Conservation (phyloP, 2,797 vertebrate species). For the Sebastes nivosus region DNA sequence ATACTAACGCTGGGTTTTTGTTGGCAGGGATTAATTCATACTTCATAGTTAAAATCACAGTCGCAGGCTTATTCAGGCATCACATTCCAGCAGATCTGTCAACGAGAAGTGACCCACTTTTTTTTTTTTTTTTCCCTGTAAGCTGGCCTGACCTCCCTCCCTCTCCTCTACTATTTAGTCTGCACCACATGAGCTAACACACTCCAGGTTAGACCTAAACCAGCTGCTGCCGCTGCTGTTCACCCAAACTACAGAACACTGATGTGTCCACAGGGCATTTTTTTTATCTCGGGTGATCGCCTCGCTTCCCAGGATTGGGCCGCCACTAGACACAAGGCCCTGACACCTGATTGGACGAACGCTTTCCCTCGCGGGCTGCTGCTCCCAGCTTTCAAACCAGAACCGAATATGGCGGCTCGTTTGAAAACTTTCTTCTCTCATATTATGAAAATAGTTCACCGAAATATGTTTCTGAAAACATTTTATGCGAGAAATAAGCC, state of each 20-base stretch:
- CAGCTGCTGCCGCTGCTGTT: slow-evolving; percentile 24
- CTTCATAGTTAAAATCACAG: slow-evolving; percentile 39
- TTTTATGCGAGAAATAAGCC: too few species aligned
- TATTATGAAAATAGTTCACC: not conserved
- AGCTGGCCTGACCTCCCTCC: slow-evolving; percentile 15
- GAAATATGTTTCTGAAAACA: too few species aligned
- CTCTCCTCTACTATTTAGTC: slow-evolving; percentile 50
- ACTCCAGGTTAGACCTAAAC: slow-evolving; percentile 30
- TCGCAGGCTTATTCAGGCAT: slow-evolving; percentile 17
- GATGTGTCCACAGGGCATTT: not conserved
- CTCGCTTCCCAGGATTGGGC: not conserved
- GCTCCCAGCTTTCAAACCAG: not conserved
- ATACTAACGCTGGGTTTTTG: not conserved
- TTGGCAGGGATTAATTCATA: slow-evolving; percentile 21
- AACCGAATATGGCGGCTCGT: not conserved
- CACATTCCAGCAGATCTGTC: slow-evolving; percentile 56
- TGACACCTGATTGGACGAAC: too few species aligned
- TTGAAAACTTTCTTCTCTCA: not conserved
- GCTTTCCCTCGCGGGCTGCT: not conserved
- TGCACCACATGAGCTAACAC: slow-evolving; percentile 44
- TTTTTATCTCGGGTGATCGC: not conserved
- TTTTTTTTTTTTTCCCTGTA: slow-evolving; percentile 22
- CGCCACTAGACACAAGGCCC: not conserved
- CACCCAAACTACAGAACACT: slow-evolving; percentile 6
- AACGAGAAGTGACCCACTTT: slow-evolving; percentile 29